Evolutionary conservation across 1,140 invertebrate species (phyloP).

Genomic region (Polypedilum pembai): DNA sequence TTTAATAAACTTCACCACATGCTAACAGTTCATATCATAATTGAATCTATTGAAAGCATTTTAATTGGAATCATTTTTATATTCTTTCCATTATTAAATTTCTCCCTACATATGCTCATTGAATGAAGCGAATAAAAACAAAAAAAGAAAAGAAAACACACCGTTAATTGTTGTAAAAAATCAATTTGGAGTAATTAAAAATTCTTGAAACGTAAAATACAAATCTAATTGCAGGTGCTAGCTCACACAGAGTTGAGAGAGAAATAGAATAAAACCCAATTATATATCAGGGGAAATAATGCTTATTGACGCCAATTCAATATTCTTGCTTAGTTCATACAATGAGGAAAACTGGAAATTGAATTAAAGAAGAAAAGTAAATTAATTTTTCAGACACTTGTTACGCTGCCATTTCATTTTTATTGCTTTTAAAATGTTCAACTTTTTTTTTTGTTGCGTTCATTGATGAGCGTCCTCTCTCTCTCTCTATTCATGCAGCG

Average conservation of each 20-base stretch:
- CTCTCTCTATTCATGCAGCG: neutral
- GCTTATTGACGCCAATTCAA: constrained; percentile 17
- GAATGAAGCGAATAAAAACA: no score
- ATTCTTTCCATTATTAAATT: no score
- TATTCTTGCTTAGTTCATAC: neutral
- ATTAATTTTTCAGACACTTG: constrained; percentile 18
- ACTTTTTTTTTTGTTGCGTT: neutral
- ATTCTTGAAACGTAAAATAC: neutral
- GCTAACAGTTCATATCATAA: no score
- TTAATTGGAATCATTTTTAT: no score
- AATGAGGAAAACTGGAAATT: no score
- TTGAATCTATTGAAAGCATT: no score
- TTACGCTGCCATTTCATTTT: neutral
- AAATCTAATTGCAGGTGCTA: neutral
- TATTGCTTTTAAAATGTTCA: constrained; percentile 8
- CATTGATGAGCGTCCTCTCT: neutral
- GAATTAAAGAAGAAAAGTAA: neutral
- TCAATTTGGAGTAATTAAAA: neutral
- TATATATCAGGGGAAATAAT: neutral
- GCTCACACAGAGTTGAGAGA: neutral
- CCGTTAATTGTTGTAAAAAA: neutral
- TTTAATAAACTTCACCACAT: no score
- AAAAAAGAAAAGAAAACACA: neutral
- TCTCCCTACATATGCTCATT: no score
- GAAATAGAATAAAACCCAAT: neutral